Percentiles rank a stretch among this genome's conserved stretches.
Conservation (phyloP, 2,888 invertebrate species). For the Cotesia congregata region DNA sequence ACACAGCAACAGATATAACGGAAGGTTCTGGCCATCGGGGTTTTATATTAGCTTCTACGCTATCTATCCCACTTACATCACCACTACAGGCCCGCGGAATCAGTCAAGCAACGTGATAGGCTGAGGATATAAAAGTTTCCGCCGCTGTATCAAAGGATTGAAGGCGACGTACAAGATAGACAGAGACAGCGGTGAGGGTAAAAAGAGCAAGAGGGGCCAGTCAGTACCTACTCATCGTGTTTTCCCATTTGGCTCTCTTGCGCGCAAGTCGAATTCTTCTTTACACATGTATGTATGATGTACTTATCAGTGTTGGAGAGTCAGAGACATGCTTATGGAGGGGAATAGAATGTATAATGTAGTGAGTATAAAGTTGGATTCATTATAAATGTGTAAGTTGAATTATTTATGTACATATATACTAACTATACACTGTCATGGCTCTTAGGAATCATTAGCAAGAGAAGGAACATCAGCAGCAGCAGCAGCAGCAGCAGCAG, state of each 20-base stretch:
- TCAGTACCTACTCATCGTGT: slow-evolving; percentile 18
- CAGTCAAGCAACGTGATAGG: slow-evolving; percentile 6
- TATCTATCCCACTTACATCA: background rate
- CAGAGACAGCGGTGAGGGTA: too few relatives aligned
- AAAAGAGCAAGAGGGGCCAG: background rate
- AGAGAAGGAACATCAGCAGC: background rate
- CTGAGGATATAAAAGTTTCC: slow-evolving; percentile 46
- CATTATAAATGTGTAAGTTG: slow-evolving; percentile 26
- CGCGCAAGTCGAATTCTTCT: background rate
- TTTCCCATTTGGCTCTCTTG: slow-evolving; percentile 25
- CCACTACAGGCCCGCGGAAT: background rate
- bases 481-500: slow-evolving; percentile 26
- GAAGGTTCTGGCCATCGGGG: background rate
- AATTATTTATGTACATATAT: background rate
- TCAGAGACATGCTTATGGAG: background rate
- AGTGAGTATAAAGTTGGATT: slow-evolving; percentile 25
- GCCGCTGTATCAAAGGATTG: slow-evolving; percentile 11
- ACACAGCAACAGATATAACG: background rate
- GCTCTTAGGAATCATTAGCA: slow-evolving; percentile 32
- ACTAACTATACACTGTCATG: background rate
- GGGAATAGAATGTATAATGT: slow-evolving; percentile 19
- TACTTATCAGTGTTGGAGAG: background rate
- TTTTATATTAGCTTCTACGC: background rate
- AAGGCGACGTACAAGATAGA: background rate
- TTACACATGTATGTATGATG: slow-evolving; percentile 20